These are phyloP conservation scores for Caranx ignobilis DNA, from an alignment of 2,113 vertebrate species.

Conservation along the genomic window DNA sequence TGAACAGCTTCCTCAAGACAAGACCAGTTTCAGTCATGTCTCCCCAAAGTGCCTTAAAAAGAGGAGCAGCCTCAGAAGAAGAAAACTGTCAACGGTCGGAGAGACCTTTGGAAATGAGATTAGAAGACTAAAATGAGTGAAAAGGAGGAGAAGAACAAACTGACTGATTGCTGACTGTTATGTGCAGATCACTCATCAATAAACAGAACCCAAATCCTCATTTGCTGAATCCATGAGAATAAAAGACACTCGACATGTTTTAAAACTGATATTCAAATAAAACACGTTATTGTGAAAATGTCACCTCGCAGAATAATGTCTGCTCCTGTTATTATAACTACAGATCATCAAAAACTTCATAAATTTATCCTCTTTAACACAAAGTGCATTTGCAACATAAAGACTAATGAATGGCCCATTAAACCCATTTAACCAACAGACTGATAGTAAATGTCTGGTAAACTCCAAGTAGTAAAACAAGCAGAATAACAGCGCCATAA, in stretches of 20 bases:
- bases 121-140: not conserved
- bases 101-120: slow-evolving; percentile 3
- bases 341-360: not conserved
- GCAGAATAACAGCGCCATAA: slow-evolving; percentile 36
- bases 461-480: slow-evolving; percentile 49
- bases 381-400: not conserved
- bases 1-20: not conserved
- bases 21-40: not conserved
- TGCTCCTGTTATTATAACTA: not conserved
- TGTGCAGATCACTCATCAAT: not conserved
- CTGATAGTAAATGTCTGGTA: slow-evolving; percentile 37
- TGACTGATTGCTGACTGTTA: not conserved
- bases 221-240: not conserved
- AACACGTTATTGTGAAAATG: not conserved
- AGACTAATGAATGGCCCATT: slow-evolving; percentile 30
- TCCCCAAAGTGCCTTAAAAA: not conserved
- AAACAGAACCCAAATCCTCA: not conserved
- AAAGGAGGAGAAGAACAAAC: not conserved
- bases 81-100: not conserved
- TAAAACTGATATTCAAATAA: not conserved
- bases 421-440: slow-evolving; percentile 31
- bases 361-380: not conserved
- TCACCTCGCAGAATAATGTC: not conserved
- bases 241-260: not conserved
- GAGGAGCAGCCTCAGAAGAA: slow-evolving; percentile 26